Base-by-base conservation (phyloP, 1,140 invertebrate species). In the Sarcophaga bullata region DNA sequence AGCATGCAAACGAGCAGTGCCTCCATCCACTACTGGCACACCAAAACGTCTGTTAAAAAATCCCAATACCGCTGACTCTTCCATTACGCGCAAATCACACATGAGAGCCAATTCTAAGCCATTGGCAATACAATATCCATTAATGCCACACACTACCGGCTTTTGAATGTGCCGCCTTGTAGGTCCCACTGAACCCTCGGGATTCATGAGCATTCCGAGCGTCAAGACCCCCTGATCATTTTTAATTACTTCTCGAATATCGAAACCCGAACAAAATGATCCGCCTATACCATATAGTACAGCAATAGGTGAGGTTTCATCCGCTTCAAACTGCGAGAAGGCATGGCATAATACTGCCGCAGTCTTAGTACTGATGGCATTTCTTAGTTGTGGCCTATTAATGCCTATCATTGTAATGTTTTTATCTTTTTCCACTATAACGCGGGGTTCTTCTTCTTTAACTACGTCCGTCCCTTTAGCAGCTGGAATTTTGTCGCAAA, bases 261-360 rank as follows among this genome's bases (percentile, higher is more conserved):
- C 97, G 90, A 94, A 96, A 8, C 97, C 97, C 52, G 97, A 94
- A 91, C 96, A 98, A 90, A 98, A 98, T 84, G 94, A 96, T 7
- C 97, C 97, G 72, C 97, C 96, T 88, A 94, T 93, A 47, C 97
- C 97, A 91, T 97, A 94, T 6, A 98, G 91, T 11, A 98, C 93
- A 17, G 94, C 95, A 10, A 95, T 94, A 84, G 92, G 90, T 6
- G 94, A 91, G 0, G 92, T 89, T 0, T 93, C 86, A 88, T 98
- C 95, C 81, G 93, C 92, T 85, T 98, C 96, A 91, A 98, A 98
- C 52, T 92, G 90, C 84, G 94, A 91, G 72, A 98, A 93, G 1
- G 96, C 95, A 80, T 93, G 91, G 46, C 92, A 91, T 8, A 98
- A 91, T 85, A 94, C 90, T 47, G 91, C 86, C 0, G 95, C 93